Evolutionary conservation across 2,797 vertebrate species (phyloP), one percentile per base, ranked within the genome.

Genomic region (Phalloptychus januarius): DNA sequence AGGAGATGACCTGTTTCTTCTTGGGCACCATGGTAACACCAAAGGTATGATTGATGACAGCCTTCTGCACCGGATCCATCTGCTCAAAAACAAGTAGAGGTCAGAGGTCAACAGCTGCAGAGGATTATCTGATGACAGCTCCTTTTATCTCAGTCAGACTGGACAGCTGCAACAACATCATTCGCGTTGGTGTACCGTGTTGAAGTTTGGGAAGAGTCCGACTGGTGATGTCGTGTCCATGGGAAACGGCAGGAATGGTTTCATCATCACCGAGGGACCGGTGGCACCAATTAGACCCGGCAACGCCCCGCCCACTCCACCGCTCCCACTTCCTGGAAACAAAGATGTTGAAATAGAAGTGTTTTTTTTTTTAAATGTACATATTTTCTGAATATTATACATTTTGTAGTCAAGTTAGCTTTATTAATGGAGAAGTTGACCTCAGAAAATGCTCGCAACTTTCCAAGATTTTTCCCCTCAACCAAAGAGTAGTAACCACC

Each of bases 1-100:
- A 99, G 79, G 97, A 97, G 93, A 99, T 98, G 0, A 98, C 95
- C 95, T 97, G 97, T 80, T 97, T 99, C 95, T 97, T 99, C 94
- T 97, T 99, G 75, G 97, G 96, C 77, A 96, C 96, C 94, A 97
- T 94, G 78, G 97, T 97, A 75, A 99, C 97, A 72, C 98, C 98
- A 93, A 99, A 99, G 1, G 98, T 99, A 94, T 99, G 98, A 94
- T 99, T 99, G 94, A 99, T 99, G 71, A 99, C 97, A 31, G 98
- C 98, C 93, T 99, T 99, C 94, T 99, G 98, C 87, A 99, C 98
- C 23, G 98, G 98, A 95, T 99, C 98, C 98, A 99, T 99, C 98
- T 99, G 95, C 95, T 96, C 90, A 89, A 92, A 92, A 45, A 81
- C 63, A 78, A 63, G 74, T 42, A 87, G 50, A 86, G 71, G 85